Base-by-base conservation (phyloP, 2,888 invertebrate genomes). In the Hirtodrosophila histrioides region DNA sequence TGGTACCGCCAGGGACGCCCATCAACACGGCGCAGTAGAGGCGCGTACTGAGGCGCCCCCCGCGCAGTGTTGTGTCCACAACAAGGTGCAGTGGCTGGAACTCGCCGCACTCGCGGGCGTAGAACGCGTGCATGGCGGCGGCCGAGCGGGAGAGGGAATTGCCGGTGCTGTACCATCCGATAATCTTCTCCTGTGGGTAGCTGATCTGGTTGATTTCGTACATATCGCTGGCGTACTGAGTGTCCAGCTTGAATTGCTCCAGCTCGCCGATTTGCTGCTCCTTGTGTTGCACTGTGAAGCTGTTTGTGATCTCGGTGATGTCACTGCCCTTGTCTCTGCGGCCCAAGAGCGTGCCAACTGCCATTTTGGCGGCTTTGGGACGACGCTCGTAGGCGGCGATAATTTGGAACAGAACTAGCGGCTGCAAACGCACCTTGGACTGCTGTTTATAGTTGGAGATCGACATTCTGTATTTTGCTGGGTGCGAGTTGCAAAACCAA, bases 81-180 rank as follows among this genome's bases (percentile, higher is more conserved):
- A 81, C 58, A 54, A 84, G 8, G 44, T 81, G 81, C 55, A 84
- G 4, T 0, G 86, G 86, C 12, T 75, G 73, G 0, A 40, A 7
- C 2, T 67, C 73, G 0, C 35, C 37, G 24, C 78, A 74, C 24
- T 76, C 76, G 0, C 60, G 51, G 3, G 68, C 29, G 29, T 76
- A 86, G 23, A 71, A 86, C 0, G 67, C 69, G 17, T 86, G 65
- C 9, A 84, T 10, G 0, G 54, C 45, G 0, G 60, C 49, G 0
- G 80, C 80, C 3, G 67, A 68, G 0, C 55, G 54, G 0, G 72
- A 74, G 4, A 86, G 46, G 0, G 66, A 17, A 6, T 65, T 86
- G 4, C 73, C 76, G 0, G 84, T 84, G 61, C 53, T 33, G 17
- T 73, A 84, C 84, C 84, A 84, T 3, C 84, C 84, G n/a, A 84